Evolutionary conservation across 2,113 vertebrate genomes (phyloP).

Genomic region (Heterotis niloticus): DNA sequence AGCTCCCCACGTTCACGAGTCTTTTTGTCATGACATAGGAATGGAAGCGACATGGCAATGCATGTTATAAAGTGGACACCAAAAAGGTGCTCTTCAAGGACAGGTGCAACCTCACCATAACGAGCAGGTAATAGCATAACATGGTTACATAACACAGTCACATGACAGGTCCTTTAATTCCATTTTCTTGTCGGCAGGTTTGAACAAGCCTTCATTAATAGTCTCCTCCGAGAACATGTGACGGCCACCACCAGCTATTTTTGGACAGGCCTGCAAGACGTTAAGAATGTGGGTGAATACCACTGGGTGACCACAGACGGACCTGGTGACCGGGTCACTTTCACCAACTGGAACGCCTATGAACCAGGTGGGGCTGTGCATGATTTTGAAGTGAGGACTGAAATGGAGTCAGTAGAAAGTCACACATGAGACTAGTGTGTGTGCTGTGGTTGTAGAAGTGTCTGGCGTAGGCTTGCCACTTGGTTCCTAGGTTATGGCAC

Average conservation of each 20-base stretch:
- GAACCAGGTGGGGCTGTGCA: conserved; percentile 69
- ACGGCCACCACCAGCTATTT: conserved; percentile 65
- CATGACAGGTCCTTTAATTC: background rate
- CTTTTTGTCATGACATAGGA: conserved; percentile 53
- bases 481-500: background rate
- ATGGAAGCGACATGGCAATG: conserved; percentile 81
- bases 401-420: no score
- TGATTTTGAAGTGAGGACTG: no score
- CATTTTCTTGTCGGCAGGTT: conserved; percentile 68
- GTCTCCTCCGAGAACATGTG: conserved; percentile 66
- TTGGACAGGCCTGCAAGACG: conserved; percentile 84
- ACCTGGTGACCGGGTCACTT: conserved; percentile 56
- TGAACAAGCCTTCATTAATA: conserved; percentile 89
- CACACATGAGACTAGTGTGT: background rate
- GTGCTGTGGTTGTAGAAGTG: no score
- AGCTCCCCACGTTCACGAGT: no score
- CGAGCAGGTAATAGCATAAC: conserved; percentile 67
- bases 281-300: conserved; percentile 73
- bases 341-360: conserved; percentile 79
- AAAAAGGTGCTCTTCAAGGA: conserved; percentile 71
- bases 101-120: conserved; percentile 79
- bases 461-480: background rate
- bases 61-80: conserved; percentile 76
- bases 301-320: conserved; percentile 68
- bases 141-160: background rate